Percentiles rank a stretch among this genome's conserved stretches.
Conservation (phyloP, 2,888 invertebrate species). For the Tuta absoluta region DNA sequence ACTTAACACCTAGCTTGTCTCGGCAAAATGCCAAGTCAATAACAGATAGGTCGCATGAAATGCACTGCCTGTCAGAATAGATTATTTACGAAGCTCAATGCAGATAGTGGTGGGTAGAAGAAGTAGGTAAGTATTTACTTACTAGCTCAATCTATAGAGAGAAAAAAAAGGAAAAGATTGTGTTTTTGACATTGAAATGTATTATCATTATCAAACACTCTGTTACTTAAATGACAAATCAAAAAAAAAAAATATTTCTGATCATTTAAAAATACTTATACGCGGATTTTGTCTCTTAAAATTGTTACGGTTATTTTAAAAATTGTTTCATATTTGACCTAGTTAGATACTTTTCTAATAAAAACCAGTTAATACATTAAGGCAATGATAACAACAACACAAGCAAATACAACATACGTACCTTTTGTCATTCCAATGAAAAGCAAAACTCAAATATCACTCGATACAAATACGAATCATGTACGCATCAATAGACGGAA, state of each 20-base stretch:
- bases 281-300: no score
- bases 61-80: background rate
- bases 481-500: background rate
- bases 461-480: background rate
- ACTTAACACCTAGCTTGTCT: constrained; percentile 14
- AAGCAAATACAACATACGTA: background rate
- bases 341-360: no score
- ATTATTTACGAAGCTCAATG: background rate
- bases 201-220: no score
- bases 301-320: no score
- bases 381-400: no score
- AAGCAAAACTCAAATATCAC: background rate
- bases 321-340: no score
- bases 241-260: no score
- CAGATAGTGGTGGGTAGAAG: background rate
- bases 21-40: constrained; percentile 13
- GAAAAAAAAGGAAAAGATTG: no score
- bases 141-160: background rate
- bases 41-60: background rate
- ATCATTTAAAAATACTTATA: no score
- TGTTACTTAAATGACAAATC: no score
- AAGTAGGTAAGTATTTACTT: background rate
- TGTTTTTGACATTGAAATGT: no score
- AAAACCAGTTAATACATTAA: no score
- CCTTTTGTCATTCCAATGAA: background rate